Percentiles rank a stretch among this genome's conserved stretches.
Evolutionary conservation across 2,113 vertebrate genomes (phyloP).

Genomic region (Pomatorhinus ruficollis): DNA sequence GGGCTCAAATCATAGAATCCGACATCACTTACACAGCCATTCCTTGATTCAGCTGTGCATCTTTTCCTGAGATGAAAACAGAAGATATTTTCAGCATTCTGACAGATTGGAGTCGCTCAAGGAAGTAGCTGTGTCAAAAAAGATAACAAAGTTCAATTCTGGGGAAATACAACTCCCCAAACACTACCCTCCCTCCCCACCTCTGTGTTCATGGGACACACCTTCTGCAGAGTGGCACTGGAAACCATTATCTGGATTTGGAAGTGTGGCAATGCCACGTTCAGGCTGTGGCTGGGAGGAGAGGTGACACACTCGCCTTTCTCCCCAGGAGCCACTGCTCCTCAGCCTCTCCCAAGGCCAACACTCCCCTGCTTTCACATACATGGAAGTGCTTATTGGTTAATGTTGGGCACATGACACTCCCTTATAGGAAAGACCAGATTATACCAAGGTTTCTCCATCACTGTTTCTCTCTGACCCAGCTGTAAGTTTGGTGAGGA

Average conservation of each 20-base stretch:
- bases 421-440: fast-evolving
- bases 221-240: background rate
- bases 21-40: slow-evolving; percentile 77
- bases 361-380: background rate
- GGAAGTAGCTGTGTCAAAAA: slow-evolving; percentile 39
- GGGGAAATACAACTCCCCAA: slow-evolving; percentile 24
- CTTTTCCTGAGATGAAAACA: slow-evolving; percentile 58
- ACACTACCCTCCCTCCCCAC: background rate
- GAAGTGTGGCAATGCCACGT: background rate
- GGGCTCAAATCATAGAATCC: slow-evolving; percentile 73
- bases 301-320: background rate
- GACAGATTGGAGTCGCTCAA: slow-evolving; percentile 45
- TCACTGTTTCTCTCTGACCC: background rate
- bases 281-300: background rate
- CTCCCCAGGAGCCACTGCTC: background rate
- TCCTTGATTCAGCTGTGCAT: slow-evolving; percentile 59
- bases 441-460: fast-evolving
- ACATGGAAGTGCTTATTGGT: background rate
- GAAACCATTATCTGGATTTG: background rate
- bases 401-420: background rate
- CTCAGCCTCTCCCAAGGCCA: background rate
- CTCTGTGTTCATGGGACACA: background rate
- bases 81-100: slow-evolving; percentile 63
- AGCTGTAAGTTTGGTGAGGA: background rate
- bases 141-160: slow-evolving; percentile 3